phyloP scores from a whole-genome alignment of 2,888 invertebrate species.

The Melinaea marsaeus region DNA sequence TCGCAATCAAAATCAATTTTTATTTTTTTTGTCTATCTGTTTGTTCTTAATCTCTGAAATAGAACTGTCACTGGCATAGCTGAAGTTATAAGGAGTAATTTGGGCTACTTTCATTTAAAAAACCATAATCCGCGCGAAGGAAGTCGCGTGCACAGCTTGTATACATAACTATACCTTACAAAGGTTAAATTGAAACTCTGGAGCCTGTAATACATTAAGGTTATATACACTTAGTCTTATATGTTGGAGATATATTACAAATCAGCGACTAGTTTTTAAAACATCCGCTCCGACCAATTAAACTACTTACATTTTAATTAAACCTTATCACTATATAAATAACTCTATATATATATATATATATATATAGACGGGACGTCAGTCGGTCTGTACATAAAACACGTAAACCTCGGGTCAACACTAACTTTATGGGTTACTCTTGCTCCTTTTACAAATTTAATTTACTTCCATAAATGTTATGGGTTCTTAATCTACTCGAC shows the following conservation, averaged over 20 bases:
- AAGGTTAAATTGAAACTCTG: no score
- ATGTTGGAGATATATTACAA: neutral
- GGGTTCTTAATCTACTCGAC: conserved; percentile 43
- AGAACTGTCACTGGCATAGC: no score
- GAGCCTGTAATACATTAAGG: conserved; percentile 2
- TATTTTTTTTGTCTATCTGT: no score
- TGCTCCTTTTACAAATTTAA: conserved; percentile 42
- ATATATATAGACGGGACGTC: no score
- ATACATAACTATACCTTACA: no score
- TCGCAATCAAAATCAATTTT: no score
- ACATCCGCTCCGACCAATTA: conserved; percentile 26
- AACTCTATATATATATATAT: conserved; percentile 9
- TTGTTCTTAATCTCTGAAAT: no score
- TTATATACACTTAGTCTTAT: no score
- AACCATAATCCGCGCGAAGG: no score
- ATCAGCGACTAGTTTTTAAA: conserved; percentile 26
- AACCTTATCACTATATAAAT: conserved; percentile 27
- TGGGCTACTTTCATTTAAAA: no score
- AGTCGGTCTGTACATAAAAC: conserved; percentile 9
- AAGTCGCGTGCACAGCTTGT: no score
- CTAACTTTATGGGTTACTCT: conserved; percentile 37
- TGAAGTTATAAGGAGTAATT: no score
- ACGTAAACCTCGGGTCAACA: conserved; percentile 37
- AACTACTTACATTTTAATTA: conserved; percentile 30
- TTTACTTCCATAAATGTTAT: conserved; percentile 57